Evolutionary conservation across 2,797 vertebrate species (phyloP), one percentile per base, ranked within the genome.

Genomic region (Florisuga fusca): DNA sequence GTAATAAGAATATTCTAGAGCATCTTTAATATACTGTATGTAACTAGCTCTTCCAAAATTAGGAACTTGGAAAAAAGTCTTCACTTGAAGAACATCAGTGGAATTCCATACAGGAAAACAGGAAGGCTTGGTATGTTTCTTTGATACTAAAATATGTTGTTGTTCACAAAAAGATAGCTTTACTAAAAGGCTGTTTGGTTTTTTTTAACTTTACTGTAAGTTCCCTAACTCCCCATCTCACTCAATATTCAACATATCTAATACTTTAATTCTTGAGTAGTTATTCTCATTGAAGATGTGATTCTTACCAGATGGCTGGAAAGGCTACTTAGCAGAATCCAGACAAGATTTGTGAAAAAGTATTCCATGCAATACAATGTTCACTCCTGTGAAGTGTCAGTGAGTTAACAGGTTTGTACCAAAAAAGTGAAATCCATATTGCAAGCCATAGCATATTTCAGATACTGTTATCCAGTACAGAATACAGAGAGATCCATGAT

Each of bases 391-490:
- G 43, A 93, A 89, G 89, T 62, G 45, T 83, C 72, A 91, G 26
- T 80, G 69, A 94, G 31, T 33, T 86, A 94, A 89, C 66, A 81
- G 27, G 62, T 67, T 92, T 85, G 45, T 54, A 80, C 43, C 18
- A 81, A 64, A 94, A 77, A 85, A 86, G 26, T 68, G 26, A 83
- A 91, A 87, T 51, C 83, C 50, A 41, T 85, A 58, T 51, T 94
- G 22, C 16, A 81, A 80, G n/a, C 68, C 73, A 59, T 23, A 87
- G 38, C 29, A 72, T 31, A 31, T 89, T 71, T 89, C 69, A 83
- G 41, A 87, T 92, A 54, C 6, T 78, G 53, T 63, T 92, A 83
- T 31, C 5, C 27, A 48, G 5, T 79, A 62, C 61, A n/a, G n/a
- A n/a, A n/a, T n/a, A n/a, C n/a, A n/a, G n/a, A 74, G 27, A 67